phyloP scores from a whole-genome alignment of 1,140 invertebrate species.

The Zaprionus capensis region DNA sequence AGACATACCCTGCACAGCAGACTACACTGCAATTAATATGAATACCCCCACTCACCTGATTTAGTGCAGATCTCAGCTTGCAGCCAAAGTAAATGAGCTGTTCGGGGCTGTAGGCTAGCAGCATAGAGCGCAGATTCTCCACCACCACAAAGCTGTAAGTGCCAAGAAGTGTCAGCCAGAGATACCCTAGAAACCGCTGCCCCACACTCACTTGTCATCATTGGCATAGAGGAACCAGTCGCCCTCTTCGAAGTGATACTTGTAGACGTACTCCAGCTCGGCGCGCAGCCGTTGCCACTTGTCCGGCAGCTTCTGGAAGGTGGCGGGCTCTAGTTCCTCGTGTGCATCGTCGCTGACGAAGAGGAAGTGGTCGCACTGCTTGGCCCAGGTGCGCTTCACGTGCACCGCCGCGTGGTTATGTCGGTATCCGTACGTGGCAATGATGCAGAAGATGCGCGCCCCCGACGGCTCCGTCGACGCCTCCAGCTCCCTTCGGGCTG shows the following conservation, averaged over 20 bases:
- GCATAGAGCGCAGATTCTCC: conserved; percentile 63
- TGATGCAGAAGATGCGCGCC: conserved; percentile 61
- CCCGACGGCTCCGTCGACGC: neutral
- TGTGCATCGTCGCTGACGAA: conserved; percentile 66
- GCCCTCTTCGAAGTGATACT: conserved; percentile 56
- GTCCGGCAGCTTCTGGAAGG: conserved; percentile 40
- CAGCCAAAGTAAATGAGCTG: conserved; percentile 71
- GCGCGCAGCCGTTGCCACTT: conserved; percentile 54
- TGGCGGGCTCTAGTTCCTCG: conserved; percentile 54
- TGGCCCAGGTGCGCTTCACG: conserved; percentile 55
- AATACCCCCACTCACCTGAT: conserved; percentile 23
- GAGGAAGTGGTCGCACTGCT: conserved; percentile 58
- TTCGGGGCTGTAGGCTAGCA: conserved; percentile 38
- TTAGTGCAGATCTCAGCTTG: conserved; percentile 36
- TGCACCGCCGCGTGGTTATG: conserved; percentile 46
- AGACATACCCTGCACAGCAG: neutral
- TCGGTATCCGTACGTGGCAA: conserved; percentile 42
- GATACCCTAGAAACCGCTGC: neutral
- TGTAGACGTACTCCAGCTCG: conserved; percentile 58
- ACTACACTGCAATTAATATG: neutral
- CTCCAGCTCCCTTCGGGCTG: neutral
- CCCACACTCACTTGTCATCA: conserved; percentile 63
- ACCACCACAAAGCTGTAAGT: conserved; percentile 60
- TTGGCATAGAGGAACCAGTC: conserved; percentile 68
- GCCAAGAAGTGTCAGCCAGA: neutral